Conservation (phyloP, 2,888 invertebrate genomes). For the Tenthredo scrophulariae region DNA sequence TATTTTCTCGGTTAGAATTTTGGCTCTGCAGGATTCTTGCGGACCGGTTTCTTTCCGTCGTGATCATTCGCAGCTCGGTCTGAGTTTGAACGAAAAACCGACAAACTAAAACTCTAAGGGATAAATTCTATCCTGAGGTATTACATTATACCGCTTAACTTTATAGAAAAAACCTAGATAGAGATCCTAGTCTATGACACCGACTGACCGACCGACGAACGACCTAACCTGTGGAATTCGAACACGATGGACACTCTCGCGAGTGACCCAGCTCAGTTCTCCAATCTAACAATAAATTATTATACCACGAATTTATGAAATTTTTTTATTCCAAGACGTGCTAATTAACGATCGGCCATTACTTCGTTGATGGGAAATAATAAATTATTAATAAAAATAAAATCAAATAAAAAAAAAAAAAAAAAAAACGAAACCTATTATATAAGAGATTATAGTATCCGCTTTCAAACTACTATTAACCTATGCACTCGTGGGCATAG, state of each 20-base stretch:
- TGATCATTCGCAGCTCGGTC: background rate
- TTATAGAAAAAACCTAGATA: slow-evolving; percentile 5
- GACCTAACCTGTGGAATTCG: slow-evolving; percentile 18
- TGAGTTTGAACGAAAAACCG: too few species aligned
- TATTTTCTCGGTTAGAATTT: background rate
- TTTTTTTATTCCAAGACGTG: background rate
- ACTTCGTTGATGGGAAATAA: background rate
- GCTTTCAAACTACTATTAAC: background rate
- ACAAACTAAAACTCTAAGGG: too few species aligned
- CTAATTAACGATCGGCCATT: background rate
- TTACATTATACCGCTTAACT: background rate
- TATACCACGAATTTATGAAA: too few species aligned
- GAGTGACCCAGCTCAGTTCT: background rate
- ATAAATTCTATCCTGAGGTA: background rate
- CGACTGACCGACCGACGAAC: background rate
- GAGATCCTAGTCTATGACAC: slow-evolving; percentile 4
- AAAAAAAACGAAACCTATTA: background rate
- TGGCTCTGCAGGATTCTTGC: background rate
- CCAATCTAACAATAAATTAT: background rate
- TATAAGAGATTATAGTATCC: too few species aligned
- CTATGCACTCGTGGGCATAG: background rate
- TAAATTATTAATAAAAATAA: background rate
- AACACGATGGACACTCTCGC: background rate
- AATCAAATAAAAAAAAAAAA: too few species aligned
- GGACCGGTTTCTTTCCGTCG: background rate